phyloP scores from a whole-genome alignment of 2,797 vertebrate genomes.

The Cryptoprocta ferox region DNA sequence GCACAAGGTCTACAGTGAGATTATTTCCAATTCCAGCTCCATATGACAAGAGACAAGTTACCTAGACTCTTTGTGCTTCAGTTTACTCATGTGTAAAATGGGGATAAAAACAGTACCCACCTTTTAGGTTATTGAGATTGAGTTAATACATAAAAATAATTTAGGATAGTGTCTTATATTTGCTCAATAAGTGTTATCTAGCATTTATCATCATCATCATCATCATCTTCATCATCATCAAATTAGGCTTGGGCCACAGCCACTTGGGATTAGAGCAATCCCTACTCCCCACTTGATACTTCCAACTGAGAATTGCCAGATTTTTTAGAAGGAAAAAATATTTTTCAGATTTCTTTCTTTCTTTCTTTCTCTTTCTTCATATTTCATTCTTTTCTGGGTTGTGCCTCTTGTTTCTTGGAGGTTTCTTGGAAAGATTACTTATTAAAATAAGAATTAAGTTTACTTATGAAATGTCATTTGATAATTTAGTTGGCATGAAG shows the following conservation, averaged over 20 bases:
- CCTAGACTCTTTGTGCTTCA: neutral
- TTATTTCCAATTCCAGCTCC: neutral
- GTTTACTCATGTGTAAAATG: neutral
- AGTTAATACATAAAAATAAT: slow-evolving; percentile 24
- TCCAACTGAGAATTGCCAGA: neutral
- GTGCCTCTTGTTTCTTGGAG: slow-evolving; percentile 6
- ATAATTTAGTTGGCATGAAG: slow-evolving; percentile 62
- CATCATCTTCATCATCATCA: neutral
- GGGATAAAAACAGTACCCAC: neutral
- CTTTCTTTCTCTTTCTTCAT: neutral
- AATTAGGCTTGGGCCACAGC: neutral
- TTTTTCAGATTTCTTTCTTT: slow-evolving; percentile 8
- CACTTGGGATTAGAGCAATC: neutral
- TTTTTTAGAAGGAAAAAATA: neutral
- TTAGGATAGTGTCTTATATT: neutral
- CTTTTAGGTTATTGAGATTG: neutral
- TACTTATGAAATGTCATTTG: slow-evolving; percentile 64
- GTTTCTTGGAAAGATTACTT: slow-evolving; percentile 33
- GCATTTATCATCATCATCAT: neutral
- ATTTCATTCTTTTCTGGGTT: slow-evolving; percentile 59
- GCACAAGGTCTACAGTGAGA: neutral
- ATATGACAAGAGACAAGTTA: neutral
- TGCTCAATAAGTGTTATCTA: neutral
- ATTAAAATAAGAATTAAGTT: slow-evolving; percentile 65
- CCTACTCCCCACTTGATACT: neutral